Conservation (phyloP, 2,113 vertebrate genomes). For the Neogobius melanostomus region DNA sequence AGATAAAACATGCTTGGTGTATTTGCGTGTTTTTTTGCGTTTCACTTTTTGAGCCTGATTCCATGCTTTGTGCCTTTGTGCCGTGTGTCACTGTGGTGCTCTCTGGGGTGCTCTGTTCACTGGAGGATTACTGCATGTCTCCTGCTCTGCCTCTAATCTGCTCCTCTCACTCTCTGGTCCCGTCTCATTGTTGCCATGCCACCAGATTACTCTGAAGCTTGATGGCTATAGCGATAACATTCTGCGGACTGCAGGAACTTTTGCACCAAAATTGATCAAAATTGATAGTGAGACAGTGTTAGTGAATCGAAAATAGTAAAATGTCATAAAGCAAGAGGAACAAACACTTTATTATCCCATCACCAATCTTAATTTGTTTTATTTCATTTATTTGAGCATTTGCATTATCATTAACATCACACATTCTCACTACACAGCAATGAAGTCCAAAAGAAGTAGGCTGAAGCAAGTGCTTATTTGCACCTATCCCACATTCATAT, state of each 20-base stretch:
- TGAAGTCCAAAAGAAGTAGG: too few species aligned
- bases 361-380: too few species aligned
- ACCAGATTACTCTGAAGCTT: slow-evolving; percentile 54
- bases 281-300: too few species aligned
- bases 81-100: slow-evolving; percentile 42
- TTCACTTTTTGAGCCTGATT: slow-evolving; percentile 19
- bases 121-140: slow-evolving; percentile 63
- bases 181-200: slow-evolving; percentile 62
- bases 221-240: slow-evolving; percentile 58
- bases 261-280: not conserved
- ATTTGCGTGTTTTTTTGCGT: slow-evolving; percentile 26
- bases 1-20: not conserved
- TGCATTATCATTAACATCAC: too few species aligned
- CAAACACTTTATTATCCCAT: too few species aligned
- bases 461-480: too few species aligned
- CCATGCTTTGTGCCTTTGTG: slow-evolving; percentile 33
- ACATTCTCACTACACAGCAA: too few species aligned
- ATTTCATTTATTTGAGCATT: too few species aligned
- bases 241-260: slow-evolving; percentile 38
- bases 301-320: too few species aligned
- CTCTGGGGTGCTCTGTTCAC: slow-evolving; percentile 56
- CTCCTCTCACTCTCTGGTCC: slow-evolving; percentile 34
- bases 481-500: too few species aligned
- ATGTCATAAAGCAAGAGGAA: too few species aligned
- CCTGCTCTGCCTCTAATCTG: slow-evolving; percentile 57